These are phyloP conservation scores for Phenacoccus solenopsis DNA, from an alignment of 1,140 invertebrate genomes.

Conservation along the genomic window DNA sequence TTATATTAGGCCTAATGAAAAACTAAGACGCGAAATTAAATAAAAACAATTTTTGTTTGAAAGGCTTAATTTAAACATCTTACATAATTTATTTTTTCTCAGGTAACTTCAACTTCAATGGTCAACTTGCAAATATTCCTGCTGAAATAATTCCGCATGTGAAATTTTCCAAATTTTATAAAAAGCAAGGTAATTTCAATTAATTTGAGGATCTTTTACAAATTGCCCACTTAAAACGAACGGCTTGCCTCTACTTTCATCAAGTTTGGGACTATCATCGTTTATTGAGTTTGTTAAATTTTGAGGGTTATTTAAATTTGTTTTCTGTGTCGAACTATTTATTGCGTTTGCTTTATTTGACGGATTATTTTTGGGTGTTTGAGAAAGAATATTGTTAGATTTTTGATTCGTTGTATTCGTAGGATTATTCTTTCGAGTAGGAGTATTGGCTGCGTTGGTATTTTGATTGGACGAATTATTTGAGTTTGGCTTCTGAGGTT, in stretches of 20 bases:
- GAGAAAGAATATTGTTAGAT: neutral
- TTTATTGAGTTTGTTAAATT: neutral
- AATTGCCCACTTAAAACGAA: neutral
- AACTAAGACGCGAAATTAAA: neutral
- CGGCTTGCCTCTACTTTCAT: neutral
- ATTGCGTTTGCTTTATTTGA: neutral
- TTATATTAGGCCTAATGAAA: neutral
- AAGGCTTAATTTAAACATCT: too few relatives aligned
- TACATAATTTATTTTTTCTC: too few relatives aligned
- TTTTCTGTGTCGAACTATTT: neutral
- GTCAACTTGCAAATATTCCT: too few relatives aligned
- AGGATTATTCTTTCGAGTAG: neutral
- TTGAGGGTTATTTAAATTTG: neutral
- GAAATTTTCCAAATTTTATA: too few relatives aligned
- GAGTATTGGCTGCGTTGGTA: neutral
- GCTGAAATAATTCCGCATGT: too few relatives aligned
- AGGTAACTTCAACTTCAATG: too few relatives aligned
- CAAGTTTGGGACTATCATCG: neutral
- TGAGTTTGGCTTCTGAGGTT: neutral
- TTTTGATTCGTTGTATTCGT: neutral
- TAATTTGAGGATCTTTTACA: conserved; percentile 9
- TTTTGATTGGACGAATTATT: neutral
- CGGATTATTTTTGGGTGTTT: neutral
- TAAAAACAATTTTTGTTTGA: too few relatives aligned
- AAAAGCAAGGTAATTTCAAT: too few relatives aligned